A percentile compares a stretch with the other conserved stretches of the same genome.
Evolutionary conservation across 2,888 invertebrate species (phyloP).

Genomic region (Lypha dubia): DNA sequence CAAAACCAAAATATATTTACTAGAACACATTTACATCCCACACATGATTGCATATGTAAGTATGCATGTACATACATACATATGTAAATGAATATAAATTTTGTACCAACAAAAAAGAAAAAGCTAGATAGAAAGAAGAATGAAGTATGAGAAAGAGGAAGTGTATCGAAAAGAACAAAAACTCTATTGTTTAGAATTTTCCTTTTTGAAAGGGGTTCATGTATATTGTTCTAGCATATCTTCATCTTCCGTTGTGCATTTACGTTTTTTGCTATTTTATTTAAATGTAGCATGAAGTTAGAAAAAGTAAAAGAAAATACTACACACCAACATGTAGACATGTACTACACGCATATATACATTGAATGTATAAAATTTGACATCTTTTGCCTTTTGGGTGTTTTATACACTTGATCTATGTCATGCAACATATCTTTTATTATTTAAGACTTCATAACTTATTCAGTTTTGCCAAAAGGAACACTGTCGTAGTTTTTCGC

Average conservation of each 20-base stretch:
- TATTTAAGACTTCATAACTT: slow-evolving; percentile 45
- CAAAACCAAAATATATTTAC: background rate
- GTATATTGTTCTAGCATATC: background rate
- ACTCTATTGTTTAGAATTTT: background rate
- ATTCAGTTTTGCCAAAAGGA: background rate
- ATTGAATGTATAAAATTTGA: slow-evolving; percentile 51
- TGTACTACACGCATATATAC: too few relatives aligned
- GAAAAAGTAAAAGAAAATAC: slow-evolving; percentile 1
- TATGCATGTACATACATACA: too few relatives aligned
- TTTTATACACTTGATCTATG: slow-evolving; percentile 70
- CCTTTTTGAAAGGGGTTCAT: background rate
- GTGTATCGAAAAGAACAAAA: background rate
- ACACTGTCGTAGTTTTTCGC: background rate
- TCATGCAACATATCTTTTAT: slow-evolving; percentile 66
- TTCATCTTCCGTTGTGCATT: background rate
- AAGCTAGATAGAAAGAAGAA: background rate
- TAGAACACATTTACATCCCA: background rate
- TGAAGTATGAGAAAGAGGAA: background rate
- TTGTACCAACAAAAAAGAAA: background rate
- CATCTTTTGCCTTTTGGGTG: slow-evolving; percentile 63
- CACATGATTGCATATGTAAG: too few relatives aligned
- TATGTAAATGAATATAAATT: slow-evolving; percentile 5
- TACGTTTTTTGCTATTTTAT: background rate
- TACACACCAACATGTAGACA: too few relatives aligned
- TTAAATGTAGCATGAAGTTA: background rate